These are phyloP conservation scores for Hirundichthys speculiger DNA, from an alignment of 2,113 vertebrate species.

Conservation along the genomic window DNA sequence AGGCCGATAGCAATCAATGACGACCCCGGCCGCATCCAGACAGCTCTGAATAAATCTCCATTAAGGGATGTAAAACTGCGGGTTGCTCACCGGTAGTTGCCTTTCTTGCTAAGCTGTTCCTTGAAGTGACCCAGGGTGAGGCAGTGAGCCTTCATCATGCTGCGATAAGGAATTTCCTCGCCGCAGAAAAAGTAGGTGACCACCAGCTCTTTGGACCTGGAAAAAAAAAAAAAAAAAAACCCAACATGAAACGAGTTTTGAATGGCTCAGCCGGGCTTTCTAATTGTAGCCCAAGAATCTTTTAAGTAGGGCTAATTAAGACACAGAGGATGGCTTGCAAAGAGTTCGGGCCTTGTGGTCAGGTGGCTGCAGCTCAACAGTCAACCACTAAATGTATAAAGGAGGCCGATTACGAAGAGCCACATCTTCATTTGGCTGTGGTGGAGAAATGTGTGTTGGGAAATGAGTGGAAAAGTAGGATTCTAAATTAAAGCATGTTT, in stretches of 20 bases:
- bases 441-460: constrained; percentile 23
- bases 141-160: constrained; percentile 95
- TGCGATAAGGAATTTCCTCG: constrained; percentile 97
- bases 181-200: constrained; percentile 99
- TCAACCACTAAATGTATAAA: too few relatives aligned
- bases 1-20: constrained; percentile 10
- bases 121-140: constrained; percentile 98
- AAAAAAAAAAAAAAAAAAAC: too few relatives aligned
- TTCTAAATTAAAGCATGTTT: constrained; percentile 45
- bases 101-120: constrained; percentile 99
- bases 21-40: not conserved
- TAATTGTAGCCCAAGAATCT: too few relatives aligned
- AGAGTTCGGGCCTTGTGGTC: too few relatives aligned
- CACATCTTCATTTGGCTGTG: constrained; percentile 29
- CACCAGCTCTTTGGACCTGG: constrained; percentile 92
- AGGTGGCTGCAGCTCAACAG: too few relatives aligned
- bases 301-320: too few relatives aligned
- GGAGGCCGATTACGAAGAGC: constrained; percentile 20
- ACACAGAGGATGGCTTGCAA: too few relatives aligned
- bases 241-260: not conserved
- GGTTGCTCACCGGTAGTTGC: constrained; percentile 92
- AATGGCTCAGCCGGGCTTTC: not conserved
- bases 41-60: not conserved
- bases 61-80: not conserved
- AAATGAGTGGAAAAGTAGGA: constrained; percentile 35